Conservation (phyloP, 2,797 vertebrate species). For the Nannoperca obscura region DNA sequence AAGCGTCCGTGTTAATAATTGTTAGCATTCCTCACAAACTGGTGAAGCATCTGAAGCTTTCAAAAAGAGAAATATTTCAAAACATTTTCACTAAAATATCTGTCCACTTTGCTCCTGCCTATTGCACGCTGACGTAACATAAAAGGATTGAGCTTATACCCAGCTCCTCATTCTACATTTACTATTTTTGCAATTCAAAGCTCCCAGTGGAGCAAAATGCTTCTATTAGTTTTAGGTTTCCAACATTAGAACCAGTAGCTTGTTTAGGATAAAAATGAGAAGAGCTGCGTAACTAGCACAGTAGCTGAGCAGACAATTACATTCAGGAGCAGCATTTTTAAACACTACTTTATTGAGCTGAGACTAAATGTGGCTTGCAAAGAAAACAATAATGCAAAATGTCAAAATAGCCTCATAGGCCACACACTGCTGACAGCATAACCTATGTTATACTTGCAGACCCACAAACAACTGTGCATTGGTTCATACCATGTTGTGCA, state of each 20-base stretch:
- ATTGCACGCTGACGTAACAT: not conserved
- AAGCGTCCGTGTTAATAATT: not conserved
- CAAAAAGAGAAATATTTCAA: not conserved
- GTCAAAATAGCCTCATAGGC: constrained; percentile 27
- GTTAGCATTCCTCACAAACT: not conserved
- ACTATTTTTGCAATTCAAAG: not conserved
- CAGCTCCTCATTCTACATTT: not conserved
- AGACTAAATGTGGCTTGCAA: constrained; percentile 3
- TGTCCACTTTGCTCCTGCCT: not conserved
- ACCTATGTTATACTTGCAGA: constrained; percentile 29
- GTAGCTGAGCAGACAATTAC: not conserved
- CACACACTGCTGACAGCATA: constrained; percentile 41
- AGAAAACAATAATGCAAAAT: constrained; percentile 29
- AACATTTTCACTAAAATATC: not conserved
- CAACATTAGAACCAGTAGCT: not conserved
- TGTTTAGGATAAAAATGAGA: not conserved
- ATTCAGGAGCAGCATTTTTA: not conserved
- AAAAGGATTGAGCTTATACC: not conserved
- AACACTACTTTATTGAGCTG: not conserved
- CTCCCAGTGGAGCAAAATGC: not conserved
- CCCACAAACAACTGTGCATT: constrained; percentile 28
- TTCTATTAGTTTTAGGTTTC: not conserved
- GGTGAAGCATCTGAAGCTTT: not conserved
- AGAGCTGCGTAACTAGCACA: not conserved
- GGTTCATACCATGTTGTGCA: constrained; percentile 65